Evolutionary conservation across 2,888 invertebrate species (phyloP).

Genomic region (Deilephila elpenor): DNA sequence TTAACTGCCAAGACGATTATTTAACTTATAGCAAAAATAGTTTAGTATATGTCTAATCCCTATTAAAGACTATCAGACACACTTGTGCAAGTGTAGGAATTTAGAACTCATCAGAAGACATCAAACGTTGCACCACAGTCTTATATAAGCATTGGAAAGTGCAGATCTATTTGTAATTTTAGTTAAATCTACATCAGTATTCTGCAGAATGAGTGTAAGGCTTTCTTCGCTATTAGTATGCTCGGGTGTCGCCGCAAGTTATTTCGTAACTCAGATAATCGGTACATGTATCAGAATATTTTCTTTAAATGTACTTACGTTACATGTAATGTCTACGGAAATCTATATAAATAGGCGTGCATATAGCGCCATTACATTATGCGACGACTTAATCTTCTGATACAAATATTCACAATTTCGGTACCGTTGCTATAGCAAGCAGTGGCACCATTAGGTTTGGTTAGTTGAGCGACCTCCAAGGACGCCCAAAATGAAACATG

Average conservation of each 20-base stretch:
- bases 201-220: conserved; percentile 9
- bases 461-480: no score
- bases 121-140: conserved; percentile 2
- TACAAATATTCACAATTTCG: no score
- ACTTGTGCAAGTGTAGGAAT: no score
- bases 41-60: no score
- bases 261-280: conserved; percentile 21
- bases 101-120: conserved; percentile 9
- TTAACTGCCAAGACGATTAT: no score
- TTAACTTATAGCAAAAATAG: no score
- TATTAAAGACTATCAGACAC: no score
- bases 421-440: no score
- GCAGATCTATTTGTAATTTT: conserved; percentile 6
- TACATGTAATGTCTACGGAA: neutral
- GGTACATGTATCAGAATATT: neutral
- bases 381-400: neutral
- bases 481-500: no score
- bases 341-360: no score
- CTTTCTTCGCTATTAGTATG: conserved; percentile 18
- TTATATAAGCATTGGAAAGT: conserved; percentile 21
- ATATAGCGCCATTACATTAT: neutral
- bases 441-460: no score
- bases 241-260: neutral
- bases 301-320: neutral
- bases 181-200: conserved; percentile 19